Conservation (phyloP, 2,113 vertebrate genomes). For the Rhinopithecus roxellana region DNA sequence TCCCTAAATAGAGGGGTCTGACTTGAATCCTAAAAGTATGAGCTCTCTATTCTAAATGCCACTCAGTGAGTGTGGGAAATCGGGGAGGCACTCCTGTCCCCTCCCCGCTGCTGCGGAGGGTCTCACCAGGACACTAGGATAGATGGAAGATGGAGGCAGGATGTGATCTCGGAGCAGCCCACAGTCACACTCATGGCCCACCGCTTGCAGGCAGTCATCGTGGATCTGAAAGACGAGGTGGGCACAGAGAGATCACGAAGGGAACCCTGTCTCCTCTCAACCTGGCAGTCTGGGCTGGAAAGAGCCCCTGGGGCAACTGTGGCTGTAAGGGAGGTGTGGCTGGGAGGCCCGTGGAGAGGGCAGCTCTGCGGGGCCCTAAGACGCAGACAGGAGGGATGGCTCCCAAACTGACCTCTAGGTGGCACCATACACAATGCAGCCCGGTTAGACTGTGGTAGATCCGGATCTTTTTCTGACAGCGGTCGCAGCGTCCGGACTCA, state of each 20-base stretch:
- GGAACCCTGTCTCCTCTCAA: neutral
- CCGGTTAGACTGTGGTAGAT: slow-evolving; percentile 87
- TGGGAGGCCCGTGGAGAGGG: neutral
- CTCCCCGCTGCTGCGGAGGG: neutral
- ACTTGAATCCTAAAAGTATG: neutral
- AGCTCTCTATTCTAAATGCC: neutral
- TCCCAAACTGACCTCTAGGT: slow-evolving; percentile 85
- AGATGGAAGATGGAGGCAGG: slow-evolving; percentile 93
- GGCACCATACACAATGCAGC: slow-evolving; percentile 92
- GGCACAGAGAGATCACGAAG: neutral
- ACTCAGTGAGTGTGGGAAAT: neutral
- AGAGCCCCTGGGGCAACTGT: neutral
- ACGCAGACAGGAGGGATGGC: neutral
- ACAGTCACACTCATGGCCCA: slow-evolving; percentile 87
- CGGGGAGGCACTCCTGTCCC: neutral
- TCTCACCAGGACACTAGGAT: slow-evolving; percentile 89
- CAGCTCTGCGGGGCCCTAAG: no score
- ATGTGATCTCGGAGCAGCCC: slow-evolving; percentile 91
- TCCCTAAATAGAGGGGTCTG: neutral
- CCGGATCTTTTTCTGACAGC: slow-evolving; percentile 93
- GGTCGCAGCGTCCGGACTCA: slow-evolving; percentile 87
- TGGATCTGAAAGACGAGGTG: slow-evolving; percentile 86
- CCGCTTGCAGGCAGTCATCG: slow-evolving; percentile 86
- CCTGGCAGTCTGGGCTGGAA: neutral
- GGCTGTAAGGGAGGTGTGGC: neutral